Evolutionary conservation across 2,888 invertebrate genomes (phyloP).

Genomic region (Arctia plantaginis): DNA sequence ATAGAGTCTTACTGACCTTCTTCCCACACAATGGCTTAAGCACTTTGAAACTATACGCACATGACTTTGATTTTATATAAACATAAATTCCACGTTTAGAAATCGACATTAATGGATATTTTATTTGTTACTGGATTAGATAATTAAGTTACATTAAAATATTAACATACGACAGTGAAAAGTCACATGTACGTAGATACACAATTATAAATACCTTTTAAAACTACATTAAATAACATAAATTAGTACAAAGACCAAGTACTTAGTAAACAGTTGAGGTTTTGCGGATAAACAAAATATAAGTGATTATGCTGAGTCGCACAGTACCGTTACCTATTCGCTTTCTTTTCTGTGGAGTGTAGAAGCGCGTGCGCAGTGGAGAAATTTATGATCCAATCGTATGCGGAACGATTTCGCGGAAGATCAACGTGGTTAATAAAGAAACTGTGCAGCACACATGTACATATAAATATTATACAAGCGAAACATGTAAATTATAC

Average conservation of each 20-base stretch:
- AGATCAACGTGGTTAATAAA: constrained; percentile 46
- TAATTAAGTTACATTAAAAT: neutral
- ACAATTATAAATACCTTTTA: neutral
- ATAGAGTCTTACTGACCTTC: constrained; percentile 50
- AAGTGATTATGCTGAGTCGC: constrained; percentile 63
- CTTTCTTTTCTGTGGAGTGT: constrained; percentile 73
- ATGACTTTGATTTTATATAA: constrained; percentile 40
- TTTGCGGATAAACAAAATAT: constrained; percentile 52
- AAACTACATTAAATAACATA: neutral
- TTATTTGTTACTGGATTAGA: neutral
- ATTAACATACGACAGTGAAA: neutral
- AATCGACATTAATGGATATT: constrained; percentile 16
- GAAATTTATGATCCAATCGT: constrained; percentile 61
- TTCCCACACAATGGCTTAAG: constrained; percentile 32
- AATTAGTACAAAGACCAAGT: neutral
- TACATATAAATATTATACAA: constrained; percentile 8
- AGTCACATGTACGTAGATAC: neutral
- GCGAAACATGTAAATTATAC: neutral
- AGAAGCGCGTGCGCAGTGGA: constrained; percentile 56
- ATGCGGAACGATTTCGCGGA: constrained; percentile 60
- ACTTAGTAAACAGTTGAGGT: constrained; percentile 20
- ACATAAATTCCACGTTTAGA: constrained; percentile 41
- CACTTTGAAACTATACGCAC: constrained; percentile 40
- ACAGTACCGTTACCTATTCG: constrained; percentile 77
- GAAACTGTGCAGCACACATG: constrained; percentile 30